phyloP scores from a whole-genome alignment of 2,888 invertebrate species.

The Ophion ventricosus region DNA sequence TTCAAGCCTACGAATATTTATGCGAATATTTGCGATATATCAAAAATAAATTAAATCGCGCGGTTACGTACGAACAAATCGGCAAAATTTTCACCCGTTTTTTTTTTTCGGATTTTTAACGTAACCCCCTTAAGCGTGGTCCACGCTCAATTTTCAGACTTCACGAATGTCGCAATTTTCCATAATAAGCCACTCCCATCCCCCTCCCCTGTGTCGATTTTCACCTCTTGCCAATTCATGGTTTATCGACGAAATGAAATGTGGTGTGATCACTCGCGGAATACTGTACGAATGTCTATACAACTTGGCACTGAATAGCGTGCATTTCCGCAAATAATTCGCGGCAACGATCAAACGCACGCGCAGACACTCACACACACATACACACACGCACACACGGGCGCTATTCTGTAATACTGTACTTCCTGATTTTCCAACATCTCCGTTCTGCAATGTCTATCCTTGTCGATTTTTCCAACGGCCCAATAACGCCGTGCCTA shows the following conservation, averaged over 20 bases:
- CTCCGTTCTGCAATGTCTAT: constrained; percentile 21
- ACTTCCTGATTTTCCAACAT: constrained; percentile 36
- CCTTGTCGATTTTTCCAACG: not conserved
- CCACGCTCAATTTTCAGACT: constrained; percentile 10
- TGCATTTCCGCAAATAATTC: constrained; percentile 17
- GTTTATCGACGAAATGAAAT: not conserved
- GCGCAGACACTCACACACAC: not conserved
- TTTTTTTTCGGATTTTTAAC: not conserved
- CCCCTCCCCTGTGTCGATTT: not conserved
- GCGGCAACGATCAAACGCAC: not conserved
- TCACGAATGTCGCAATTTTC: constrained; percentile 14
- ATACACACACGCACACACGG: not conserved
- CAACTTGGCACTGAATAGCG: constrained; percentile 43
- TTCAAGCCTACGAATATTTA: not conserved
- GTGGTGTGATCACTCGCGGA: constrained; percentile 16
- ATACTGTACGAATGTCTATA: constrained; percentile 15
- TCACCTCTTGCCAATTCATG: not conserved
- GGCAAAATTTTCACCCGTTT: not conserved
- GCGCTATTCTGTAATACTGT: constrained; percentile 41
- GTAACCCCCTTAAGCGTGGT: not conserved
- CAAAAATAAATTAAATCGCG: not conserved
- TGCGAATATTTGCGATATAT: not conserved
- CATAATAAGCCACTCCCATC: not conserved
- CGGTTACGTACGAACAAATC: not conserved
- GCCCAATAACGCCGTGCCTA: not conserved